Evolutionary conservation across 1,140 invertebrate genomes (phyloP), one percentile per base, ranked within the genome.

Genomic region (Brachionus calyciflorus): DNA sequence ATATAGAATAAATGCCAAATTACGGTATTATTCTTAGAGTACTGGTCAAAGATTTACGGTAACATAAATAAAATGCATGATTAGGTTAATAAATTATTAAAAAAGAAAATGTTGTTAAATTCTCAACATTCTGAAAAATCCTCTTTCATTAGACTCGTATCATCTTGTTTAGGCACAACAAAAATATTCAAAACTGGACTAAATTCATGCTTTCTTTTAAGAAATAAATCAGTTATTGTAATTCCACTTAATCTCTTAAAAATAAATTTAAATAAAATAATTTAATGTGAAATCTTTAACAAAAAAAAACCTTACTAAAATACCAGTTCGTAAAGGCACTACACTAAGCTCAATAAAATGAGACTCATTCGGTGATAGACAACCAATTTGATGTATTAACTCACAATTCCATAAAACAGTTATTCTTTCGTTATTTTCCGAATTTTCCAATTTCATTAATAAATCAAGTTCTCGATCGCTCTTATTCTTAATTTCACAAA

Each of bases 281-380:
- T n/a, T 7, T 0, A 3, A 41, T 41, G 9, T 24, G 33, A 73
- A 3, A 17, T 17, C n/a, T 24, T 30, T 70, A 37, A 30, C n/a
- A n/a, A n/a, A n/a, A n/a, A n/a, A n/a, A n/a, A 55, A 12, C 30
- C 10, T 51, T 73, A 73, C 69, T n/a, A 73, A 51, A 14, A 73
- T 10, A 26, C 69, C 69, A 21, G 37, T n/a, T 2, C 19, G 14
- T 6, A 73, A 2, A 26, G 69, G 69, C 10, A 73, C 69, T 7
- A 73, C 28, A 3, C 14, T 37, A 9, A 73, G n/a, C 6, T 73
- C 9, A 28, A 73, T n/a, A 37, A 41, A 37, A 19, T 12, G 10
- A 3, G 28, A 37, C 12, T 17, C 26, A 9, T 55, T 55, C 9
- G 46, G 26, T 9, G 10, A 30, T 33, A 73, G 12, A 40, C 21